Evolutionary conservation across 2,797 vertebrate species (phyloP), one percentile per base, ranked within the genome.

Genomic region (Enteromius thamalakanensis): DNA sequence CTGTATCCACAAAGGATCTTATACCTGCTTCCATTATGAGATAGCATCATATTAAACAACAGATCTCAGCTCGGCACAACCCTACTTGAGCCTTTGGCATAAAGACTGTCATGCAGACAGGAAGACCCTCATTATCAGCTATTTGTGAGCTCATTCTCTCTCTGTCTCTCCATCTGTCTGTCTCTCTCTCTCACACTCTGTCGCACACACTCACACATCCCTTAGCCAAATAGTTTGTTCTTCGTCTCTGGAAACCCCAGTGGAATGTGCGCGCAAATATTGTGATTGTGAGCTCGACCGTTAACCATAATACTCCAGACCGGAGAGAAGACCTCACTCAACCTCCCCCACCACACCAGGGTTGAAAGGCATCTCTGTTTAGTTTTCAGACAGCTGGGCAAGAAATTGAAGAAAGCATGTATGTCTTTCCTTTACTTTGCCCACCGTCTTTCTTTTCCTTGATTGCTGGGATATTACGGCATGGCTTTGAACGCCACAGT

Each of bases 281-380:
- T 93, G 88, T 91, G 88, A 88, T 88, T 92, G 90, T 87, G 91
- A 92, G 76, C 86, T 93, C 90, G 86, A 92, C 87, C 85, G 84
- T 90, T 89, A 92, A 92, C 87, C 85, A 91, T 91, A 94, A 93
- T 85, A 92, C 86, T 72, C 67, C 83, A 71, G 80, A 80, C 87
- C 83, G 82, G 58, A 58, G 84, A 74, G 68, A 51, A 80, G 72
- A 69, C 9, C 26, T 79, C 62, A 76, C 82, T 89, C 65, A 29
- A 72, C 80, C 64, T 84, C 69, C 67, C 87, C 85, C 80, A 87
- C 60, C 84, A 75, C 71, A 64, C 80, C 65, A 84, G 84, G 83
- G 84, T 86, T 60, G 72, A 88, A 89, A 88, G 80, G 47, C 72
- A 72, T 76, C 78, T 89, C 74, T 79, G 81, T 89, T 88, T 87